Conservation (phyloP, 37 sponge, comb jelly and placozoan genomes). For the Cliona cf. orientalis region DNA sequence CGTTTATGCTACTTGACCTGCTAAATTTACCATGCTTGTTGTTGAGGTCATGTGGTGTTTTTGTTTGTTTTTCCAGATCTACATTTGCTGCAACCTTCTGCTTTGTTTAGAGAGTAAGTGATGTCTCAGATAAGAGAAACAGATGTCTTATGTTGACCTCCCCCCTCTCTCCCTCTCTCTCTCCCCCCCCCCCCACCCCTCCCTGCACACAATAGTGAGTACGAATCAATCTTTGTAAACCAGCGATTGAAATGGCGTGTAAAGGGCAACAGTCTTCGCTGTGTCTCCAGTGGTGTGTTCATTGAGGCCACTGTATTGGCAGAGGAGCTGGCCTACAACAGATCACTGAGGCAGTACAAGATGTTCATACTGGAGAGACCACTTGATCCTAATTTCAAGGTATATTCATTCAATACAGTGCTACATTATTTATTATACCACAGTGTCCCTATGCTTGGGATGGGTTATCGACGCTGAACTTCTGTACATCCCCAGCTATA, state of each 20-base stretch:
- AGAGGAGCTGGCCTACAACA: conserved; percentile 70
- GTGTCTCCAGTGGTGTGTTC: not conserved
- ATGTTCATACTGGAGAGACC: conserved; percentile 62
- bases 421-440: no score
- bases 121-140: not conserved
- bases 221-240: not conserved
- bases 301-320: conserved; percentile 23
- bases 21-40: no score
- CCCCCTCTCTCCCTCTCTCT: not conserved
- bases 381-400: conserved; percentile 50
- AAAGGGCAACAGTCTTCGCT: not conserved
- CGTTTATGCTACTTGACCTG: no score
- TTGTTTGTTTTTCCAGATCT: conserved; percentile 19
- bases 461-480: no score
- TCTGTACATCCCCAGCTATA: no score
- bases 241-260: conserved; percentile 40
- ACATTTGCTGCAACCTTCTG: conserved; percentile 60
- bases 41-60: no score
- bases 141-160: not conserved
- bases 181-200: not conserved
- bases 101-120: conserved; percentile 63
- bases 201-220: conserved; percentile 31
- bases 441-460: no score
- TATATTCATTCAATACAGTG: no score
- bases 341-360: conserved; percentile 39